Evolutionary conservation across 2,888 invertebrate species (phyloP).

Genomic region (Athalia cordata): DNA sequence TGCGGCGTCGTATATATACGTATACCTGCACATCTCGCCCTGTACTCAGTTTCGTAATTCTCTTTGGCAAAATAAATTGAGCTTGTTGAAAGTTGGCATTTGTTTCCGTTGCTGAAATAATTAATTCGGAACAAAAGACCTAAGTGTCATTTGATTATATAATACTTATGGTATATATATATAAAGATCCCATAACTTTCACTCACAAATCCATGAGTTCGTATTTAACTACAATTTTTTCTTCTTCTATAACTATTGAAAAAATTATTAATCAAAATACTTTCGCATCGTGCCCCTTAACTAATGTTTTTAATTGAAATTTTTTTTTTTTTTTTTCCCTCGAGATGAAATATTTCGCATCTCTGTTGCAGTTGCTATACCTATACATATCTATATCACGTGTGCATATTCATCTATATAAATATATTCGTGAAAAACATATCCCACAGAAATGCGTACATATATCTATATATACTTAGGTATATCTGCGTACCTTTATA

Average conservation of each 20-base stretch:
- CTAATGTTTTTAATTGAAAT: too few species aligned
- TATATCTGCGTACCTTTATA: slow-evolving; percentile 40
- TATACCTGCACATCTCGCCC: not conserved
- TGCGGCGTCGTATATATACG: slow-evolving; percentile 17
- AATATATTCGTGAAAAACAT: not conserved
- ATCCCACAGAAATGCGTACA: not conserved
- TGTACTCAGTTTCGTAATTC: not conserved
- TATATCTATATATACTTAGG: slow-evolving; percentile 37
- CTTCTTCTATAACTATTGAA: too few species aligned
- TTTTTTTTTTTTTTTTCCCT: not conserved
- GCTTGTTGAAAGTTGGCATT: slow-evolving; percentile 28
- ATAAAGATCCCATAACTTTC: too few species aligned
- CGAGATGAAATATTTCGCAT: not conserved
- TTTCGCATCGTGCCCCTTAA: not conserved
- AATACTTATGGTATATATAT: not conserved
- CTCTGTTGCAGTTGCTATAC: too few species aligned
- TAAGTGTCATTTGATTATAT: not conserved
- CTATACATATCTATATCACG: too few species aligned
- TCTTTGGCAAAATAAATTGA: slow-evolving; percentile 23
- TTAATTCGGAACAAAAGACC: slow-evolving; percentile 5
- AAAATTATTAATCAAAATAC: not conserved
- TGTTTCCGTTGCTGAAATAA: slow-evolving; percentile 14
- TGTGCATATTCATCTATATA: too few species aligned
- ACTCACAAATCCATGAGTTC: too few species aligned
- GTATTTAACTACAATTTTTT: too few species aligned